Evolutionary conservation across 2,113 vertebrate genomes (phyloP), one percentile per base, ranked within the genome.

Genomic region (Haemorhous mexicanus): DNA sequence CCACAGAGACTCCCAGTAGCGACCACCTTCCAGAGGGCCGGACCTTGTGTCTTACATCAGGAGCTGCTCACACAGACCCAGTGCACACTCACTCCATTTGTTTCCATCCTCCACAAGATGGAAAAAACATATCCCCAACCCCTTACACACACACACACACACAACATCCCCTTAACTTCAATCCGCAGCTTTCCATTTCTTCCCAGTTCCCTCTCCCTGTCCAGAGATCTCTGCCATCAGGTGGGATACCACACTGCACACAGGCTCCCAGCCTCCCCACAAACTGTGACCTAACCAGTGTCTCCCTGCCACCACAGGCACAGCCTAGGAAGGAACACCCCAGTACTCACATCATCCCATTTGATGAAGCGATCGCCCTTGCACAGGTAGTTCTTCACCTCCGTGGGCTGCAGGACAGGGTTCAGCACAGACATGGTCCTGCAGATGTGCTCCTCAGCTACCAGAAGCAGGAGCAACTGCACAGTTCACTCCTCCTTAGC

Each of bases 301-400:
- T 16, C 64, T 49, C 37, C 35, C 59, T 9, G 19, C 12, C 62
- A 49, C n/a, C 70, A 4, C 2, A 13, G 55, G 16, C 6, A 17
- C 33, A 18, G 18, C 1, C 27, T 0, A 39, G 55, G 2, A 3
- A 91, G 68, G 33, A 28, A n/a, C 55, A 76, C 6, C 21, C 21
- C 4, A 2, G 73, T 94, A 99, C 99, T 99, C 97, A 99, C 99
- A 87, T 99, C 99, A 4, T 99, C 99, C 99, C 99, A 99, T 52
- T 98, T 99, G 95, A 98, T 99, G 95, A 99, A 99, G 87, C 99
- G 98, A 41, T 99, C 99, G 6, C 99, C 99, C 97, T 99, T 99
- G 61, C 97, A 97, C 74, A 99, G 97, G 87, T 99, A 99, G 15
- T 98, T 97, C 97, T 99, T 99, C 96, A 99, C 98, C 78, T 98